A percentile compares a stretch with the other conserved stretches of the same genome.
phyloP scores from a whole-genome alignment of 2,113 vertebrate genomes.

The Brachyistius frenatus region DNA sequence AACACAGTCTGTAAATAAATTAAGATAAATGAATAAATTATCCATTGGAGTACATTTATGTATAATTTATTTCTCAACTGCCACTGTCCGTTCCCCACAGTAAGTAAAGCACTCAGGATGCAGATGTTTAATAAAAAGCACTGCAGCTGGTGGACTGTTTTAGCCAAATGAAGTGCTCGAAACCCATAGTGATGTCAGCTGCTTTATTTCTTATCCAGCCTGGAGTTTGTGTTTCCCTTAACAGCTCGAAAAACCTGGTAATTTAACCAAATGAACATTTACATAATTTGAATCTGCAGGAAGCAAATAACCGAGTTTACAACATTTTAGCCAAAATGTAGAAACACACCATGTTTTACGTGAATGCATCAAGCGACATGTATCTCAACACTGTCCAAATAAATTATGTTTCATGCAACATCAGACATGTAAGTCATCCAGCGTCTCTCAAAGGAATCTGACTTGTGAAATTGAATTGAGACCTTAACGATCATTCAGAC shows the following conservation, averaged over 20 bases:
- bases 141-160: neutral
- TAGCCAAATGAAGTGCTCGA: neutral
- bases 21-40: conserved; percentile 33
- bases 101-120: neutral
- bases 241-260: neutral
- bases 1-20: conserved; percentile 11
- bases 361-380: neutral
- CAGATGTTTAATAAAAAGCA: neutral
- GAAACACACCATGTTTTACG: neutral
- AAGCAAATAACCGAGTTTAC: no score
- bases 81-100: neutral
- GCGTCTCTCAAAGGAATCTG: neutral
- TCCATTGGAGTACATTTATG: conserved; percentile 12
- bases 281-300: no score
- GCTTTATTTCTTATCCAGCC: conserved; percentile 7
- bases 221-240: neutral
- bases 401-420: neutral
- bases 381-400: neutral
- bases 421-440: neutral
- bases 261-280: neutral
- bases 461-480: neutral
- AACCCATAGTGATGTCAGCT: neutral
- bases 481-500: no score
- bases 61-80: neutral
- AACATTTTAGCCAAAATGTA: neutral